phyloP scores from a whole-genome alignment of 1,140 invertebrate species.

The Tetramorium simillimum region DNA sequence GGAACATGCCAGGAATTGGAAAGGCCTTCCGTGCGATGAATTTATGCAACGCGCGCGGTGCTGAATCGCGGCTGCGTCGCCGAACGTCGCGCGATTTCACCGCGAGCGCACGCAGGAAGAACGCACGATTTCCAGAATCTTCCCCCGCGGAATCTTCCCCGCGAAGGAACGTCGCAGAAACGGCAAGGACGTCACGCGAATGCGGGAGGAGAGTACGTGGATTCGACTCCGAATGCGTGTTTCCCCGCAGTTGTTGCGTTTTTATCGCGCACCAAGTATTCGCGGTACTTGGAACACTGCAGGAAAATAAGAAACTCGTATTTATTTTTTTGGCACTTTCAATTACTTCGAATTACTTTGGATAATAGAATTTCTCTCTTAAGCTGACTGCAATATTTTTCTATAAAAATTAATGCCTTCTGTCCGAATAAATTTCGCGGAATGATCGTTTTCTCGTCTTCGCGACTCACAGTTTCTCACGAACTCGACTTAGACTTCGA shows the following conservation, averaged over 20 bases:
- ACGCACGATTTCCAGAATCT: background rate
- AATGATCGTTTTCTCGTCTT: background rate
- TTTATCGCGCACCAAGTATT: background rate
- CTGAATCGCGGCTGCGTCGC: conserved; percentile 22
- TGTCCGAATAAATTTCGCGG: background rate
- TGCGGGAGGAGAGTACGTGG: background rate
- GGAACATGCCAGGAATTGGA: conserved; percentile 68
- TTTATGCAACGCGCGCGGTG: conserved; percentile 54
- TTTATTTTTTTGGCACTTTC: background rate
- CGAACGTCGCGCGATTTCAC: conserved; percentile 35
- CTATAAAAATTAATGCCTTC: background rate
- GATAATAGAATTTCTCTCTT: background rate
- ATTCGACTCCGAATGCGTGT: background rate
- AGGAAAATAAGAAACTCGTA: background rate
- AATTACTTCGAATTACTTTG: background rate
- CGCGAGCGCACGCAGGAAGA: background rate
- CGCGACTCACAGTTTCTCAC: background rate
- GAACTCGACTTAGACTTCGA: conserved; percentile 1
- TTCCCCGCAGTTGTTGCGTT: too few species aligned
- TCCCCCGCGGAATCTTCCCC: background rate
- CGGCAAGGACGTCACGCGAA: background rate
- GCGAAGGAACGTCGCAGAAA: too few species aligned
- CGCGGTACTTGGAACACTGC: background rate
- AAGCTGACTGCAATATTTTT: background rate
- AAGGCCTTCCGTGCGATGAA: conserved; percentile 65